Conservation (phyloP, 2,113 vertebrate species). For the Syrmaticus mikado region DNA sequence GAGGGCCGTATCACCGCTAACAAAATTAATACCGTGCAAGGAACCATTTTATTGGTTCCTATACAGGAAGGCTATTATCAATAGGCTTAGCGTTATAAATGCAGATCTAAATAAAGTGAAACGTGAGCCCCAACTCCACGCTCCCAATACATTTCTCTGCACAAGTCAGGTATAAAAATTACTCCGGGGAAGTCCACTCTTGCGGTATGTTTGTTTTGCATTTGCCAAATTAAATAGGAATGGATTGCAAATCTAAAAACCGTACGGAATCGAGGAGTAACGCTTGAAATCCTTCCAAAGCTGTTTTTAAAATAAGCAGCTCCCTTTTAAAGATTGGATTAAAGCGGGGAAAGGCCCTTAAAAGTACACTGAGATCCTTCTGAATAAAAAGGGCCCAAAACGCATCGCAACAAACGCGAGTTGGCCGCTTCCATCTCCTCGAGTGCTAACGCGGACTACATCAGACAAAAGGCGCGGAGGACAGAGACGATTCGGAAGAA, state of each 20-base stretch:
- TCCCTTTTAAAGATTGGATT: conserved; percentile 12
- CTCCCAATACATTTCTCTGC: conserved; percentile 53
- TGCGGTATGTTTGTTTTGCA: conserved; percentile 58
- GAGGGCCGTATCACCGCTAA: conserved; percentile 52
- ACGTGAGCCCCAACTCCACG: conserved; percentile 8
- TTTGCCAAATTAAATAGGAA: conserved; percentile 70
- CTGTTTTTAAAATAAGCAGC: conserved; percentile 51
- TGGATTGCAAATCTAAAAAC: conserved; percentile 46
- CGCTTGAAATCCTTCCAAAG: conserved; percentile 38
- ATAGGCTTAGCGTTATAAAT: conserved; percentile 67
- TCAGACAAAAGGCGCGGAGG: neutral
- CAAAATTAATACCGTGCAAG: conserved; percentile 67
- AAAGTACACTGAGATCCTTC: neutral
- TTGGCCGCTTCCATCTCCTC: neutral
- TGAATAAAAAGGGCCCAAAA: neutral
- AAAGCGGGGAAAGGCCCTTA: neutral
- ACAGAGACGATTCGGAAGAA: neutral
- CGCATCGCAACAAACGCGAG: neutral
- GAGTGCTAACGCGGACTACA: neutral
- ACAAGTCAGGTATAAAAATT: conserved; percentile 53
- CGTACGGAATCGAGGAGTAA: conserved; percentile 10
- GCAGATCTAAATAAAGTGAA: conserved; percentile 67
- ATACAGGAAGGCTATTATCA: conserved; percentile 64
- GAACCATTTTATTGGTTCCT: conserved; percentile 59
- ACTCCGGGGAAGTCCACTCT: conserved; percentile 51